Evolutionary conservation across 2,797 vertebrate genomes (phyloP), one percentile per base, ranked within the genome.

Genomic region (Petrocephalus sullivani): DNA sequence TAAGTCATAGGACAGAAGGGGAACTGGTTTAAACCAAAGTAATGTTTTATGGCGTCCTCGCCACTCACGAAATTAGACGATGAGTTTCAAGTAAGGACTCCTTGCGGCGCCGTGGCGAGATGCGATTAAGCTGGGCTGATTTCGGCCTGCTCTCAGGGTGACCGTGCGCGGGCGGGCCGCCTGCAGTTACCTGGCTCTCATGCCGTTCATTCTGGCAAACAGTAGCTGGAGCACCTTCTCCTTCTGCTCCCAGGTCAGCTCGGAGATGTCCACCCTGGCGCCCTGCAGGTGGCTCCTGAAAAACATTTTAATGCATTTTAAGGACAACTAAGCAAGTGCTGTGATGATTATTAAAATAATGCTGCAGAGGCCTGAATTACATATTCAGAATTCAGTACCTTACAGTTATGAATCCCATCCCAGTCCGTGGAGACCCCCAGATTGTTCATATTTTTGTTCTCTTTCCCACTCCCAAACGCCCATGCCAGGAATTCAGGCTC

Each of bases 161-260:
- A 87, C 81, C 56, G 8, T 53, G 46, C 12, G 19, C 23, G 83
- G 51, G 37, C 5, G 49, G 58, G 53, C 14, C 21, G 75, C 9
- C 16, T 75, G 16, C 8, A 12, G 83, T 64, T 96, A 97, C 97
- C 96, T 94, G 88, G 90, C 88, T 90, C 88, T 94, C 85, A 93
- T 92, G 88, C 95, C 93, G 85, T 98, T 99, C 96, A 97, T 97
- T 95, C 97, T 97, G 88, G 97, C 96, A 94, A 98, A 99, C 86
- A 98, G 94, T 89, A 97, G 93, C 88, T 92, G 88, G 85, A 98
- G 95, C 57, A 99, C 96, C 91, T 91, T 92, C 88, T 98, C 96
- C 92, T 97, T 99, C 93, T 99, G 96, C 90, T 97, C 97, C 97
- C 97, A 98, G 60, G 96, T 98, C 89, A 98, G 93, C 84, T 98